phyloP scores from a whole-genome alignment of 1,140 invertebrate genomes.

The Papilio helenus region DNA sequence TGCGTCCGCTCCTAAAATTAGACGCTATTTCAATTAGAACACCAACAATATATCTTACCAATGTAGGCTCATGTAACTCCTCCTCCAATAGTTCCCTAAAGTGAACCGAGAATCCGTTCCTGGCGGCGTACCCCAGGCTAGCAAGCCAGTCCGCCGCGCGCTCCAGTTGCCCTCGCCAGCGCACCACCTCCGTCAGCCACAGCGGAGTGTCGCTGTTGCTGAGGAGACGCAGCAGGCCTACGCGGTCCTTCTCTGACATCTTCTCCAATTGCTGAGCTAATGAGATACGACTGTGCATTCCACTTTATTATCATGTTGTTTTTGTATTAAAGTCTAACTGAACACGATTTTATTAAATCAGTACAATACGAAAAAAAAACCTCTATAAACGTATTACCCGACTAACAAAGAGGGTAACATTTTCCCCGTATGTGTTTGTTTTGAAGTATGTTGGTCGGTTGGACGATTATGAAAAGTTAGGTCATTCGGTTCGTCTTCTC shows the following conservation, averaged over 20 bases:
- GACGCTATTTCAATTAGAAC: background rate
- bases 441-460: too few relatives aligned
- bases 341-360: background rate
- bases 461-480: too few relatives aligned
- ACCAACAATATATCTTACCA: conserved; percentile 53
- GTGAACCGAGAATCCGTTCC: conserved; percentile 70
- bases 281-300: conserved; percentile 53
- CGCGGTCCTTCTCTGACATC: conserved; percentile 63
- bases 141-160: conserved; percentile 71
- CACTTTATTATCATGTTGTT: conserved; percentile 26
- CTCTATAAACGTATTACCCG: too few relatives aligned
- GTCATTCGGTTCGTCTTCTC: too few relatives aligned
- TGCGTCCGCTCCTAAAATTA: too few relatives aligned
- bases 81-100: conserved; percentile 66
- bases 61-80: conserved; percentile 67
- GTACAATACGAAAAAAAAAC: too few relatives aligned
- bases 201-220: conserved; percentile 60
- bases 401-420: too few relatives aligned
- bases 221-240: conserved; percentile 57
- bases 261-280: conserved; percentile 63
- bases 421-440: too few relatives aligned
- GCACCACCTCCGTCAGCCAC: conserved; percentile 68
- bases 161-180: conserved; percentile 52
- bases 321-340: background rate
- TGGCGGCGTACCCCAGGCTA: conserved; percentile 68